Evolutionary conservation across 1,140 invertebrate genomes (phyloP).

Genomic region (Zaprionus camerounensis): DNA sequence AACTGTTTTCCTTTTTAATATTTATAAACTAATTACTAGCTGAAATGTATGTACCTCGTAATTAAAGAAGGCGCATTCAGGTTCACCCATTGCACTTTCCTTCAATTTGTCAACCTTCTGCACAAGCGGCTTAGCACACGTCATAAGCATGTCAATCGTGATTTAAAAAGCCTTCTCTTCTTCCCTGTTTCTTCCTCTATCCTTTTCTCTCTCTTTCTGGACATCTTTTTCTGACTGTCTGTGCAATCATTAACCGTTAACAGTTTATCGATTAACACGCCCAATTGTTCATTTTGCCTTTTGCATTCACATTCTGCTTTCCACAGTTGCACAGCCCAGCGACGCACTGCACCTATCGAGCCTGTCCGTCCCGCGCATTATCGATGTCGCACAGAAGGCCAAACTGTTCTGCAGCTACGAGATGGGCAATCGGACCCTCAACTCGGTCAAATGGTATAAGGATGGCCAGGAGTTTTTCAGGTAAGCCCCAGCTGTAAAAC

Average conservation of each 20-base stretch:
- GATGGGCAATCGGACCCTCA: slow-evolving; percentile 87
- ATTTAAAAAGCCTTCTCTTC: background rate
- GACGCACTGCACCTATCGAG: slow-evolving; percentile 75
- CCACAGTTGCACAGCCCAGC: slow-evolving; percentile 65
- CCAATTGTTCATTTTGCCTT: slow-evolving; percentile 7
- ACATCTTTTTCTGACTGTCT: background rate
- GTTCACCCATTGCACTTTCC: no score
- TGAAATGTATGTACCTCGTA: background rate
- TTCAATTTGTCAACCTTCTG: background rate
- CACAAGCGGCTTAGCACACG: background rate
- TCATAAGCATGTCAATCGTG: slow-evolving; percentile 1
- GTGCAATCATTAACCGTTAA: slow-evolving; percentile 10
- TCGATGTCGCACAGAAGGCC: slow-evolving; percentile 85
- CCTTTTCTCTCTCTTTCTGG: background rate
- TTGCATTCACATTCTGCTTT: slow-evolving; percentile 23
- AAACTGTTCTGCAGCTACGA: slow-evolving; percentile 86
- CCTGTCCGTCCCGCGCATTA: slow-evolving; percentile 84
- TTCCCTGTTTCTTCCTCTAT: background rate
- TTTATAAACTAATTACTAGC: background rate
- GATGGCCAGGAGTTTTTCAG: slow-evolving; percentile 90
- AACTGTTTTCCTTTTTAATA: background rate
- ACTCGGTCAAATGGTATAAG: slow-evolving; percentile 93
- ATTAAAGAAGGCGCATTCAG: background rate
- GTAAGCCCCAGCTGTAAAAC: slow-evolving; percentile 82
- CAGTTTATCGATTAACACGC: slow-evolving; percentile 31